Base-by-base conservation (phyloP, 2,113 vertebrate species). In the Ameiurus melas region DNA sequence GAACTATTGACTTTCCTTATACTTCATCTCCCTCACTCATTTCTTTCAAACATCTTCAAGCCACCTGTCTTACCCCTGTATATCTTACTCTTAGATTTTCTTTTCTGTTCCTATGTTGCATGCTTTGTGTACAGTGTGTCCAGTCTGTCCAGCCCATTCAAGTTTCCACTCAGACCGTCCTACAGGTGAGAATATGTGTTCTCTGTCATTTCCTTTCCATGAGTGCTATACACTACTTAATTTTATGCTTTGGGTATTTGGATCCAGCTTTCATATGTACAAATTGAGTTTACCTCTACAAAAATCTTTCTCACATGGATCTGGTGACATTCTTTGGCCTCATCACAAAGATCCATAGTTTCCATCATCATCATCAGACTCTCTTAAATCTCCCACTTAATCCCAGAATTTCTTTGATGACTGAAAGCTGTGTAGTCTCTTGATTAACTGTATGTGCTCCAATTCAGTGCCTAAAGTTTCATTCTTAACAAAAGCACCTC, bases 121-220 rank as follows among this genome's bases (percentile, higher is more conserved):
- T 93, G 92, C 93, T 91, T 57, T 88, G 71, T 88, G 75, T 83
- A 77, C 90, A 92, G 92, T 94, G 92, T 93, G 92, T 94, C 94
- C 95, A 94, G 92, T 93, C 94, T 96, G 84, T 73, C 30, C 84
- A 55, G 27, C 47, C 47, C 47, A 85, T 66, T 43, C 39, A 51
- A 66, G 95, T 91, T 93, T 92, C 95, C 95, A 92, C 95, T 95
- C 91, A 91, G 51, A 73, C 87, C 94, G 90, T 85, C 94, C 57
- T 89, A 94, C 92, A 95, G 96, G 96, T 95, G 95, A 97, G 95
- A 95, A 90, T 79, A 62, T 81, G 75, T 83, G 58, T 62, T 85
- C 60, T 30, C 51, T 25, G 22, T 62, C 53, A 14, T 20, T 51
- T 87, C 82, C 51, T 57, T 68, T 27, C 58, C 33, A 80, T 60